Percentiles rank a stretch among this genome's conserved stretches.
phyloP scores from a whole-genome alignment of 2,113 vertebrate species.

The Paraplagusia blochii region DNA sequence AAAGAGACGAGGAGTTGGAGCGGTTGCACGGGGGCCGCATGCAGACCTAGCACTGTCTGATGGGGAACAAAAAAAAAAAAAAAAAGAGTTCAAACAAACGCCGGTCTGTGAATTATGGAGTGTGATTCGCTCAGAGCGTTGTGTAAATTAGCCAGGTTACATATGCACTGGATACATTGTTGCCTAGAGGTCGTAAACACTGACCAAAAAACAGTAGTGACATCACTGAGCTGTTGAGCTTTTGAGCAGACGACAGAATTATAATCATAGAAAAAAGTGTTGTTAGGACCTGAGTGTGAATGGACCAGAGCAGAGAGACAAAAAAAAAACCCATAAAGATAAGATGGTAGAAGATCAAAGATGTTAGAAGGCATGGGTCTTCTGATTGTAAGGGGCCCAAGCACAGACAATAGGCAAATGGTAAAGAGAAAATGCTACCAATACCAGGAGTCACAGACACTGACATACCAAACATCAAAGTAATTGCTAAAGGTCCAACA shows the following conservation, averaged over 20 bases:
- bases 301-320: too few relatives aligned
- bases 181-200: conserved; percentile 57
- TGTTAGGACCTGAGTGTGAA: background rate
- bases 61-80: conserved; percentile 41
- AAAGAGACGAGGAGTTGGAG: conserved; percentile 58
- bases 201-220: conserved; percentile 55
- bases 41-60: conserved; percentile 66
- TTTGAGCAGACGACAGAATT: conserved; percentile 37
- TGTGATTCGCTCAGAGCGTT: conserved; percentile 65
- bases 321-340: too few relatives aligned
- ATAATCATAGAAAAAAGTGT: conserved; percentile 5
- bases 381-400: too few relatives aligned
- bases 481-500: too few relatives aligned
- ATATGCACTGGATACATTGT: conserved; percentile 69
- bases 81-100: conserved; percentile 73
- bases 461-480: too few relatives aligned
- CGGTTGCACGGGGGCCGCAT: conserved; percentile 27
- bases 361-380: too few relatives aligned
- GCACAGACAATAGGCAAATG: too few relatives aligned
- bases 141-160: conserved; percentile 78
- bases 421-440: too few relatives aligned
- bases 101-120: conserved; percentile 75
- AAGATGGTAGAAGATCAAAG: too few relatives aligned
- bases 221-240: conserved; percentile 39
- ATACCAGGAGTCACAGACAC: too few relatives aligned